Base-by-base conservation (phyloP, 2,888 invertebrate genomes). In the Bombylius discolor region DNA sequence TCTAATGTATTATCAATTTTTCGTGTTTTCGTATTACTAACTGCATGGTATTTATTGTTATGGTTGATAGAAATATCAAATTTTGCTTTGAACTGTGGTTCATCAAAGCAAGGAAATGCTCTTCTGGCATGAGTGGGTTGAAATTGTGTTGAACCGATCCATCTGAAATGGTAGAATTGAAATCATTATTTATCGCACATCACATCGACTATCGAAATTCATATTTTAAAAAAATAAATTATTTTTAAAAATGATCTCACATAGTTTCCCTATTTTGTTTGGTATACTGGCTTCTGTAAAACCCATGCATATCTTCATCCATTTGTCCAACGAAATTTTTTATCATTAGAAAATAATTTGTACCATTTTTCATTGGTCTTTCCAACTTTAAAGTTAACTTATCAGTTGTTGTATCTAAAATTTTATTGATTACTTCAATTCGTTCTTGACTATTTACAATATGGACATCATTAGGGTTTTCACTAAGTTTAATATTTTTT, bases 61-160 rank as follows among this genome's bases (percentile, higher is more conserved):
- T 84, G 79, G 36, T 76, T 81, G 54, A 87, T 77, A 4, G 76
- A 77, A 13, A 87, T 78, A 42, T 78, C 74, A 65, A 85, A 87
- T n/a, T 73, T 72, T 0, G 88, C 83, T 65, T 87, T 88, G 44
- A 80, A 69, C 0, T 74, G 75, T 0, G 89, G 88, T 65, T 88
- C 87, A 66, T 89, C 89, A 65, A 83, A 88, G 65, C 88, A 88
- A 0, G 89, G 89, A 68, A 89, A 85, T 0, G 83, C 85, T 13
- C 78, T 73, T 1, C 86, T 79, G 0, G 84, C 84, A 59, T 77
- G 77, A 0, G 81, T 81, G 0, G 85, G 79, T 66, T 86, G 82
- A 54, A 87, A 80, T 61, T 86, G 85, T 0, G 86, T 55, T 1
- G 55, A 51, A 42, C 47, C 55, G 14, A 55, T 51, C 55, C 55